Evolutionary conservation across 2,888 invertebrate species (phyloP).

Genomic region (Lithosia quadra): DNA sequence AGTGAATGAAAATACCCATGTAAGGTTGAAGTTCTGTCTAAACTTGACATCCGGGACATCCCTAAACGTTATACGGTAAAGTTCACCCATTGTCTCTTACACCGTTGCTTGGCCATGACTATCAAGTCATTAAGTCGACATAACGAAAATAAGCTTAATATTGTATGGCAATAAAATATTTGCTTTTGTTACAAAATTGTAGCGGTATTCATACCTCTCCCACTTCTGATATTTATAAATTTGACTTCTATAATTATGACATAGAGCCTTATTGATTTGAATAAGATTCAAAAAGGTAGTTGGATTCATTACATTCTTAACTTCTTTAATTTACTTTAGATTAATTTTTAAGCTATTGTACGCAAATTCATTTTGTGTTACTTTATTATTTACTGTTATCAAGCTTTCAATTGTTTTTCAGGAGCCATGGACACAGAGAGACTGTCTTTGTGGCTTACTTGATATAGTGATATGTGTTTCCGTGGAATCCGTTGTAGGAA

Average conservation of each 20-base stretch:
- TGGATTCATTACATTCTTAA: too few relatives aligned
- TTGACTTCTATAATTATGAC: background rate
- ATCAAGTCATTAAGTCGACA: conserved; percentile 38
- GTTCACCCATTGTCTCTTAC: conserved; percentile 62
- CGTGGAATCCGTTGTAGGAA: background rate
- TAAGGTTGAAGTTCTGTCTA: background rate
- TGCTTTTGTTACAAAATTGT: background rate
- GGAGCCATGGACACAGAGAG: too few relatives aligned
- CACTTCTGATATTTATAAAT: background rate
- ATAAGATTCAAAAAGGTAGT: background rate
- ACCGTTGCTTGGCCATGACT: conserved; percentile 48
- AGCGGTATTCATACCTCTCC: conserved; percentile 3
- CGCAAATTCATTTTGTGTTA: too few relatives aligned
- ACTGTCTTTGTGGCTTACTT: background rate
- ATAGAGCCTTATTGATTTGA: background rate
- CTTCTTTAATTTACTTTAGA: background rate
- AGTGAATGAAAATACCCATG: too few relatives aligned
- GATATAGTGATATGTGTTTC: background rate
- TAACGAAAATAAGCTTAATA: conserved; percentile 39
- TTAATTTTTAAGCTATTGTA: too few relatives aligned
- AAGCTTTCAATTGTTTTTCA: too few relatives aligned
- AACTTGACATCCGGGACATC: conserved; percentile 26
- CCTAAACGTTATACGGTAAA: conserved; percentile 52
- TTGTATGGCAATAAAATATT: conserved; percentile 26
- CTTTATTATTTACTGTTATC: too few relatives aligned